phyloP scores from a whole-genome alignment of 2,888 invertebrate genomes.

The Aspidiotus destructor region DNA sequence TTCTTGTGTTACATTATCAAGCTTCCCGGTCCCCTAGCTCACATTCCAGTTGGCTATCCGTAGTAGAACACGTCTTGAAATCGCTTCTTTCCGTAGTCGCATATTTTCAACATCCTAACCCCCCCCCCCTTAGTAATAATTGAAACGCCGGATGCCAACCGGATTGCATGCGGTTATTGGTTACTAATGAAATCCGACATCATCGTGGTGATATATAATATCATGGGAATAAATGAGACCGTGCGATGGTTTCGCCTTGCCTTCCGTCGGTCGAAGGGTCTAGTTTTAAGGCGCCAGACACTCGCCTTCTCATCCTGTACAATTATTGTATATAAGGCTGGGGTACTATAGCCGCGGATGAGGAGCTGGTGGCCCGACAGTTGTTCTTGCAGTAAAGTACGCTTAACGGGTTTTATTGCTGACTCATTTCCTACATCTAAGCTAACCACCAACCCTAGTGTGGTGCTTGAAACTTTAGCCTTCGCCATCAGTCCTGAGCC shows the following conservation, averaged over 20 bases:
- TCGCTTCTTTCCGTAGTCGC: neutral
- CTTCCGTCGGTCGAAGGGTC: constrained; percentile 6
- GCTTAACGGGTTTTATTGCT: constrained; percentile 9
- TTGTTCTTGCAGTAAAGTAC: constrained; percentile 7
- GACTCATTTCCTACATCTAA: constrained; percentile 5
- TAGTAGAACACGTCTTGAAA: neutral
- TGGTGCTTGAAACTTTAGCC: constrained; percentile 9
- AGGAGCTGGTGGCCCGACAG: constrained; percentile 8
- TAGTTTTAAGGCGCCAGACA: constrained; percentile 6
- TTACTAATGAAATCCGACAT: neutral
- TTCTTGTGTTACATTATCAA: constrained; percentile 7
- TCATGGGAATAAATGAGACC: neutral
- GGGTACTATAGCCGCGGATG: constrained; percentile 13
- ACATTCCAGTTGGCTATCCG: neutral
- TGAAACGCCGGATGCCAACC: neutral
- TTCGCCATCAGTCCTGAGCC: constrained; percentile 8
- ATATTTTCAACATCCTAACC: neutral
- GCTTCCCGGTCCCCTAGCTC: neutral
- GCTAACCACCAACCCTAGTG: constrained; percentile 1
- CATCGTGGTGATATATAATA: no score
- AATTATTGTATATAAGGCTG: neutral
- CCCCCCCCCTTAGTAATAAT: neutral
- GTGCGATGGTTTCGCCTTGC: neutral
- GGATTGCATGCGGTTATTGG: neutral
- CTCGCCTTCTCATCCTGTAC: constrained; percentile 10